Evolutionary conservation across 2,797 vertebrate species (phyloP), one percentile per base, ranked within the genome.

Genomic region (Meda fulgida): DNA sequence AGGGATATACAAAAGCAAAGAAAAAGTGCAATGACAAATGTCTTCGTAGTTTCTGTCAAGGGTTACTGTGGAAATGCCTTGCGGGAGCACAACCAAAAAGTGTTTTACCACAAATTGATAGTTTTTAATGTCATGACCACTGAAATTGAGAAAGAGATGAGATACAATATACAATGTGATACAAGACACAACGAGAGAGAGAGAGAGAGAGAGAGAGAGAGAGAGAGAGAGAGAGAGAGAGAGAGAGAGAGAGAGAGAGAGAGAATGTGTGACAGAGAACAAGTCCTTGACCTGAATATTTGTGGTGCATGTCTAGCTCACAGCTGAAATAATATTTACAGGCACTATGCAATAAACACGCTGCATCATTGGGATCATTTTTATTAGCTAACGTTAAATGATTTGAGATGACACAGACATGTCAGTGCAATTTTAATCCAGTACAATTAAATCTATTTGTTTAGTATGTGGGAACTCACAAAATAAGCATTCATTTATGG

Each of bases 81-180:
- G 23, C 77, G 81, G 83, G 23, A 75, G 16, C 38, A 78, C 43
- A 81, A 84, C 40, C 40, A 81, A 84, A 86, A 86, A 82, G 82
- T 86, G 78, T 66, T 89, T 90, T 89, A 87, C 87, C 75, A 85
- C 81, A 88, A 90, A 89, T 88, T 87, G 78, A 87, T 84, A 78
- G 76, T 71, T 60, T 82, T 89, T 88, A 80, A 89, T 83, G 69
- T 81, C 63, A 81, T 79, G 76, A 84, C 78, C 63, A 83, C n/a
- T 46, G 48, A 60, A 73, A 84, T 38, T 78, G 55, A 78, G 31
- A 78, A n/a, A 55, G 38, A 78, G 26, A 85, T 73, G 51, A 60
- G 78, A 53, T 48, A 71, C 31, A 69, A 78, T 72, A 51, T 65
- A 31, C 29, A 65, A 31, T 31, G 60, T 31, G 60, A 65, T 18